A percentile compares a stretch with the other conserved stretches of the same genome.
These are phyloP conservation scores for Poecilia velifera DNA, from an alignment of 2,797 vertebrate genomes.

Conservation along the genomic window DNA sequence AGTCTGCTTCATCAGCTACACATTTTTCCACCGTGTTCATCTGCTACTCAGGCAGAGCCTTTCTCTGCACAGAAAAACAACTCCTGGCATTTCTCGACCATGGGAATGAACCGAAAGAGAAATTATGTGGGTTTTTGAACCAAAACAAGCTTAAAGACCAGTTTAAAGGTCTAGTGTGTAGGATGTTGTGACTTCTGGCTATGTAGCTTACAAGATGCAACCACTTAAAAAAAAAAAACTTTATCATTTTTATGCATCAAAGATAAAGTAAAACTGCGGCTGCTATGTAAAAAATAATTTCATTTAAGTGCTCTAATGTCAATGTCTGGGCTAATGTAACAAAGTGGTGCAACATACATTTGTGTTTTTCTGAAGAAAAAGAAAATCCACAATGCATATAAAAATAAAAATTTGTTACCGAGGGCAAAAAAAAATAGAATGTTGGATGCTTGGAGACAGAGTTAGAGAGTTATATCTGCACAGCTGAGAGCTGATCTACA, in stretches of 20 bases:
- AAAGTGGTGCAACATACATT: not conserved
- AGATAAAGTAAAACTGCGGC: not conserved
- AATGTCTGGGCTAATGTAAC: not conserved
- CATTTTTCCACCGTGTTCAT: not conserved
- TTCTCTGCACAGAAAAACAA: slow-evolving; percentile 3
- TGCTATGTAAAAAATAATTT: not conserved
- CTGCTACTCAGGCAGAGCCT: slow-evolving; percentile 1
- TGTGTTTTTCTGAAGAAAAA: not conserved
- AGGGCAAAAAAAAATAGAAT: not conserved
- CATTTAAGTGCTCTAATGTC: not conserved
- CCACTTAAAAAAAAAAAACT: not conserved
- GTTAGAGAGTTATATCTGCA: not conserved
- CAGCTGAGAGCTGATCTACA: not conserved
- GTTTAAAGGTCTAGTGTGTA: slow-evolving; percentile 10
- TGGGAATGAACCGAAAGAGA: not conserved
- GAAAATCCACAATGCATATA: not conserved
- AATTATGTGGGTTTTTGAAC: slow-evolving; percentile 32
- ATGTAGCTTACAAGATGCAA: not conserved
- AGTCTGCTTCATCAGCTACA: not conserved
- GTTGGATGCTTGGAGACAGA: not conserved
- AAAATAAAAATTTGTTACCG: not conserved
- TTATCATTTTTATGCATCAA: not conserved
- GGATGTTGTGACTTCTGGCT: not conserved
- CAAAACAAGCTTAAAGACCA: slow-evolving; percentile 12
- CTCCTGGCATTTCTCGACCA: slow-evolving; percentile 4